A percentile compares a stretch with the other conserved stretches of the same genome.
These are phyloP conservation scores for Turnix velox DNA, from an alignment of 2,113 vertebrate genomes.

Conservation along the genomic window DNA sequence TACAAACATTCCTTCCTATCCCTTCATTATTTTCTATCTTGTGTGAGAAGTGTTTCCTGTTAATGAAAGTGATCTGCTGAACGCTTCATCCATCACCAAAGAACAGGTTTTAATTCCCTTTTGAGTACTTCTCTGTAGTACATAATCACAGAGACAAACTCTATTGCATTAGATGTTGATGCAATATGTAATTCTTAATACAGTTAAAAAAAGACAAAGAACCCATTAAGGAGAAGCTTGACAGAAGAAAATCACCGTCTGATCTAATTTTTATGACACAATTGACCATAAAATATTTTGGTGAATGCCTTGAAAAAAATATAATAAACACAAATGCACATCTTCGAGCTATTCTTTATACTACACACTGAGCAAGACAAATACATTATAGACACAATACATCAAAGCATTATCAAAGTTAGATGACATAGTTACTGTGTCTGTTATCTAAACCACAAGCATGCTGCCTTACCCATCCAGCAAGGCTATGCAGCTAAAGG, in stretches of 20 bases:
- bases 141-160: not conserved
- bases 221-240: slow-evolving; percentile 50
- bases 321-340: not conserved
- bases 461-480: not conserved
- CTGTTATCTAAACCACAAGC: not conserved
- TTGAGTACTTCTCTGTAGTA: not conserved
- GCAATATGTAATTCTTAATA: slow-evolving; percentile 23
- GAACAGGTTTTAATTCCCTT: not conserved
- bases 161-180: slow-evolving; percentile 22
- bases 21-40: not conserved
- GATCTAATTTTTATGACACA: slow-evolving; percentile 35
- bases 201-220: slow-evolving; percentile 15
- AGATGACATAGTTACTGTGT: not conserved
- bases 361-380: not conserved
- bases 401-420: slow-evolving; percentile 18
- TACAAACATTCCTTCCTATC: not conserved
- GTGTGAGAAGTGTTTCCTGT: not conserved
- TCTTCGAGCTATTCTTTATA: not conserved
- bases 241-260: slow-evolving; percentile 31
- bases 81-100: not conserved
- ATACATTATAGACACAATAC: not conserved
- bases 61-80: not conserved
- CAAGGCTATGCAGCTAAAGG: not conserved
- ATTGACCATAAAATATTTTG: not conserved
- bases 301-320: not conserved